phyloP scores from a whole-genome alignment of 2,797 vertebrate species.

The Chromis chromis region DNA sequence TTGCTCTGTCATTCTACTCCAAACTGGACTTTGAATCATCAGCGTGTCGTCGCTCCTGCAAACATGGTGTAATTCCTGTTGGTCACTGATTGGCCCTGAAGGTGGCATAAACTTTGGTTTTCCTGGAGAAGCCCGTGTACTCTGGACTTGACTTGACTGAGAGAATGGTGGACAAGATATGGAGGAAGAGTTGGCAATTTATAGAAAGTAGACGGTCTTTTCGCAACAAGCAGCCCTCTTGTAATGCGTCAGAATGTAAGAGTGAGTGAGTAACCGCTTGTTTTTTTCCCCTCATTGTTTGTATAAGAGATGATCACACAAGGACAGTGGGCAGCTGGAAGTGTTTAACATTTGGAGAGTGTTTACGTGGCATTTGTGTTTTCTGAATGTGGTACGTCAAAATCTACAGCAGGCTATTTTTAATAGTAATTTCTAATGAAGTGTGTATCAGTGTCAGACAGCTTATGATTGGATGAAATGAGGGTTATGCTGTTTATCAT shows the following conservation, averaged over 20 bases:
- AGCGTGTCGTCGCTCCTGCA: conserved; percentile 40
- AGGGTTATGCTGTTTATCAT: conserved; percentile 4
- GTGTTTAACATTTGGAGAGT: conserved; percentile 9
- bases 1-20: conserved; percentile 62
- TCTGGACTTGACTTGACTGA: conserved; percentile 79
- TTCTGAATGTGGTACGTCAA: conserved; percentile 18
- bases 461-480: conserved; percentile 8
- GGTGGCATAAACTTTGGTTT: conserved; percentile 74
- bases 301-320: conserved; percentile 7
- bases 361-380: conserved; percentile 32
- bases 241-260: conserved; percentile 62
- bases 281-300: conserved; percentile 31
- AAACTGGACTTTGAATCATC: conserved; percentile 75
- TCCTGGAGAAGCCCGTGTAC: conserved; percentile 69
- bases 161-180: conserved; percentile 83
- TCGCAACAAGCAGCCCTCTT: conserved; percentile 58
- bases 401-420: conserved; percentile 8
- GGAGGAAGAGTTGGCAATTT: conserved; percentile 82
- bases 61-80: conserved; percentile 70
- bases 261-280: conserved; percentile 82
- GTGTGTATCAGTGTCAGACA: neutral
- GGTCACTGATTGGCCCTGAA: conserved; percentile 75
- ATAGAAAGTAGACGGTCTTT: conserved; percentile 77
- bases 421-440: conserved; percentile 1
- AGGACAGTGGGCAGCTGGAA: neutral